These are phyloP conservation scores for Palloptera scutellata DNA, from an alignment of 2,888 invertebrate genomes.

Conservation along the genomic window DNA sequence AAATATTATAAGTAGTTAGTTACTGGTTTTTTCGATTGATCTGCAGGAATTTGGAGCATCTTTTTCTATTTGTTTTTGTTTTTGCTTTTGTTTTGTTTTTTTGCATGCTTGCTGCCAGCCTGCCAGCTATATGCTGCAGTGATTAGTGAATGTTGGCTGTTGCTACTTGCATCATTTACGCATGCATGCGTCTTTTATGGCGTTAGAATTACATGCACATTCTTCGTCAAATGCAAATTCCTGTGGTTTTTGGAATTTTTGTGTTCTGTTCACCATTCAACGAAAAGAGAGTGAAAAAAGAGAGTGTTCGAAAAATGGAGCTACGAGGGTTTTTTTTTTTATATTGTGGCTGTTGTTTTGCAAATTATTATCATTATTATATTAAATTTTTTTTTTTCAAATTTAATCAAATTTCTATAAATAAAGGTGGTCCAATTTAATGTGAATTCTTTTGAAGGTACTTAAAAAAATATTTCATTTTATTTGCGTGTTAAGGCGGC, in stretches of 20 bases:
- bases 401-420: background rate
- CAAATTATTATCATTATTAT: too few relatives aligned
- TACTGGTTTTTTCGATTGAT: conserved; percentile 8
- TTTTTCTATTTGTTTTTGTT: conserved; percentile 13
- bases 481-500: too few relatives aligned
- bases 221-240: conserved; percentile 39
- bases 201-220: conserved; percentile 22
- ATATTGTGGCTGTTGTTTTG: too few relatives aligned
- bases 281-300: conserved; percentile 15
- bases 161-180: conserved; percentile 27
- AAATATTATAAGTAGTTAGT: background rate
- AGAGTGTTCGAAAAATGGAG: background rate
- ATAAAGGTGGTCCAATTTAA: conserved; percentile 14
- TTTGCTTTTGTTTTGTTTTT: background rate
- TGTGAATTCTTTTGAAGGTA: background rate
- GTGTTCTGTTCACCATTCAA: conserved; percentile 16
- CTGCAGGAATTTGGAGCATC: conserved; percentile 37
- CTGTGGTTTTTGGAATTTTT: conserved; percentile 51
- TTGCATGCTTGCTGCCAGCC: background rate
- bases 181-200: conserved; percentile 23
- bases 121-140: background rate
- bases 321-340: too few relatives aligned
- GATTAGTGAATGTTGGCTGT: conserved; percentile 19
- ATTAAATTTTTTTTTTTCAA: too few relatives aligned
- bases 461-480: too few relatives aligned